Evolutionary conservation across 1,140 invertebrate species (phyloP).

Genomic region (Pogonognathellus flavescens): DNA sequence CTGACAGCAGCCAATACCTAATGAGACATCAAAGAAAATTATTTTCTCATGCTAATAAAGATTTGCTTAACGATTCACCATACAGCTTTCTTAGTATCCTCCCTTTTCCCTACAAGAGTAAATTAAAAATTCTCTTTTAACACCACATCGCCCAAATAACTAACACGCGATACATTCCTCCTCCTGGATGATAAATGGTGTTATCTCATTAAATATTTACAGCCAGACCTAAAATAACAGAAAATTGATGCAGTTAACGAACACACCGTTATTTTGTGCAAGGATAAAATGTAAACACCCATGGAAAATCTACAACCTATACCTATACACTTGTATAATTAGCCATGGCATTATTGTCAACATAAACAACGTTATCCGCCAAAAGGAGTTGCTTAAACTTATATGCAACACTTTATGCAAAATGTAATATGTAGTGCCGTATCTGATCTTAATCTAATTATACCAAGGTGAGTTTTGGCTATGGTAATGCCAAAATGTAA

Average conservation of each 20-base stretch:
- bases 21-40: conserved; percentile 36
- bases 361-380: too few relatives aligned
- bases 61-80: background rate
- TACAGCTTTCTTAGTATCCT: background rate
- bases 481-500: too few relatives aligned
- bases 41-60: conserved; percentile 31
- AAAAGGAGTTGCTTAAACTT: too few relatives aligned
- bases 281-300: too few relatives aligned
- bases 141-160: background rate
- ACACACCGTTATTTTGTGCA: too few relatives aligned
- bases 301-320: too few relatives aligned
- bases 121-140: conserved; percentile 34
- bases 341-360: too few relatives aligned
- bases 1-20: conserved; percentile 26
- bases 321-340: too few relatives aligned
- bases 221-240: too few relatives aligned
- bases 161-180: conserved; percentile 2
- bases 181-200: background rate
- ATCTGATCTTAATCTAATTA: background rate
- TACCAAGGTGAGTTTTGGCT: background rate
- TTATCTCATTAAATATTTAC: conserved; percentile 11
- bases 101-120: background rate
- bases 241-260: too few relatives aligned
- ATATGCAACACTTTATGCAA: too few relatives aligned
- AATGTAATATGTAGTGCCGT: too few relatives aligned